A percentile compares a stretch with the other conserved stretches of the same genome.
Evolutionary conservation across 2,888 invertebrate species (phyloP).

Genomic region (Prosopocoilus inquinatus): DNA sequence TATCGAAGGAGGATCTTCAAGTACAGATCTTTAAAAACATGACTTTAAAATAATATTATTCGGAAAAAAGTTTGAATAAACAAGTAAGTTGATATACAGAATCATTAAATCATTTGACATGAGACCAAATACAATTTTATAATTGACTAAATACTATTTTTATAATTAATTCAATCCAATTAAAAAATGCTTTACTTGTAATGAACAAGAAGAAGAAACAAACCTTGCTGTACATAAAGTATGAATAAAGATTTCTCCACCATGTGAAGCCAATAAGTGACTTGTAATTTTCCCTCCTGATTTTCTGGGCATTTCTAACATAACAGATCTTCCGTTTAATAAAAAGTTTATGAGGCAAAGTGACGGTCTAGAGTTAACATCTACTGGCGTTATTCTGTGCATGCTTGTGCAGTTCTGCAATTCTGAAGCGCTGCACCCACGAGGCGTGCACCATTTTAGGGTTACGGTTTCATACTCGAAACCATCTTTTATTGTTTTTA

Average conservation of each 20-base stretch:
- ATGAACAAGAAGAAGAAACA: conserved; percentile 1
- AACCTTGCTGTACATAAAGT: conserved; percentile 74
- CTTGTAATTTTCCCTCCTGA: conserved; percentile 85
- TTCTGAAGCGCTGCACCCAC: conserved; percentile 79
- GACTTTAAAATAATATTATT: background rate
- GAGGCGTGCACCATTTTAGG: conserved; percentile 95
- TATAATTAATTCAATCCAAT: background rate
- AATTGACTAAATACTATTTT: background rate
- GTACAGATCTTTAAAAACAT: conserved; percentile 62
- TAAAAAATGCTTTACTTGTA: no score
- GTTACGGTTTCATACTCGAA: conserved; percentile 81
- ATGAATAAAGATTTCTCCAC: conserved; percentile 95
- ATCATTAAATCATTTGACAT: no score
- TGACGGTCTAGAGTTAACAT: conserved; percentile 95
- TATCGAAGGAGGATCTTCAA: conserved; percentile 94
- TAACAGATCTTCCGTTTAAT: conserved; percentile 89
- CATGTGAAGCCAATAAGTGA: conserved; percentile 90
- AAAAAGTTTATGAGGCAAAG: conserved; percentile 97
- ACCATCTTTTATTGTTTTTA: conserved; percentile 69
- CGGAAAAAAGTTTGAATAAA: background rate
- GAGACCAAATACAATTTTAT: no score
- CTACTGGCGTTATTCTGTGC: conserved; percentile 91
- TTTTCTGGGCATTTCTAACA: conserved; percentile 86
- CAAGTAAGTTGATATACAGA: no score
- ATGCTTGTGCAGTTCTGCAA: conserved; percentile 81